Evolutionary conservation across 35 echinoderm and acorn worm genomes (phyloP).

Genomic region (Diadema setosum): DNA sequence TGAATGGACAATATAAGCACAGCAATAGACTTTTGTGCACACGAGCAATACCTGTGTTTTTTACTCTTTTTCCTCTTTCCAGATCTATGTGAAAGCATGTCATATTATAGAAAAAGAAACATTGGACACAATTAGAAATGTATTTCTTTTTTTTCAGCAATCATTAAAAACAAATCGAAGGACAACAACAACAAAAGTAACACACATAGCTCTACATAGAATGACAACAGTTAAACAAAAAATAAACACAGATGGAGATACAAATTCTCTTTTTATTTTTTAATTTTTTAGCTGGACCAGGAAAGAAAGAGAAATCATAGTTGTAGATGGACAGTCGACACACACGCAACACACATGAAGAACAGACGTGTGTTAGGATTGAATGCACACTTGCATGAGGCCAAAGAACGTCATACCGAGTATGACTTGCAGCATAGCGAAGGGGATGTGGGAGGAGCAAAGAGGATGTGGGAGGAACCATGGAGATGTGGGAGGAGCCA

Average conservation of each 20-base stretch:
- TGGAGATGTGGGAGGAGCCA: too few species aligned
- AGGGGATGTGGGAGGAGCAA: too few species aligned
- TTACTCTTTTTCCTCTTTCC: slow-evolving; percentile 63
- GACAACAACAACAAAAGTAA: not conserved
- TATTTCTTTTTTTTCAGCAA: not conserved
- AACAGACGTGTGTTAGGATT: too few species aligned
- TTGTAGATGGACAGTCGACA: too few species aligned
- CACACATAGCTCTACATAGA: not conserved
- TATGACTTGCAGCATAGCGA: too few species aligned
- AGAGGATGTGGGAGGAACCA: too few species aligned
- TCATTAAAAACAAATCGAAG: not conserved
- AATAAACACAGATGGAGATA: not conserved
- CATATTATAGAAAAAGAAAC: slow-evolving; percentile 14
- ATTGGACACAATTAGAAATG: not conserved
- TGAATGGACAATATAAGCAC: not conserved
- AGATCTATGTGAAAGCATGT: slow-evolving; percentile 36
- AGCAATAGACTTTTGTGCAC: not conserved
- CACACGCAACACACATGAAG: too few species aligned
- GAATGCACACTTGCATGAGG: too few species aligned
- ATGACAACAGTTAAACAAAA: not conserved
- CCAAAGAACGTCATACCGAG: too few species aligned
- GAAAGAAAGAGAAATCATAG: too few species aligned
- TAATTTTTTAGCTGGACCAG: too few species aligned
- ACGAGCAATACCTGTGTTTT: slow-evolving; percentile 49
- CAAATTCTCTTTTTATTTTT: too few species aligned